Evolutionary conservation across 1,140 invertebrate species (phyloP), one percentile per base, ranked within the genome.

Genomic region (Drosophila nebulosa): DNA sequence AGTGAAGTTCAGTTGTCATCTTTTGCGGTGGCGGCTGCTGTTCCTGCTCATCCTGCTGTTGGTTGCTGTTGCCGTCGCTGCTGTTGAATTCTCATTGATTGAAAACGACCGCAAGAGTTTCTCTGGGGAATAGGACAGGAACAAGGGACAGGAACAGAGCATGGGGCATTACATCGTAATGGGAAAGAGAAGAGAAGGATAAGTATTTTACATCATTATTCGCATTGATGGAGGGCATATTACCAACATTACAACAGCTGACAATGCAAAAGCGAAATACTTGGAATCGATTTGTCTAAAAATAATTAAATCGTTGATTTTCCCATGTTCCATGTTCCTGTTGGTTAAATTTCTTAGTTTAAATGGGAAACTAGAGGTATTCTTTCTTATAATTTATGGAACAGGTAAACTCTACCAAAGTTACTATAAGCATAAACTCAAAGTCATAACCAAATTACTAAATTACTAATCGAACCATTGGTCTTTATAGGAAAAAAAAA

Each of bases 1-100:
- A 85, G 81, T 71, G 62, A 78, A 85, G 81, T 86, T 86, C 67
- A 68, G 80, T 74, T 86, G 80, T 85, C 80, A 85, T 86, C 81
- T 80, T 80, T 71, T 78, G 69, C 63, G 35, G 52, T 52, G 57
- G 70, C 69, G 70, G 74, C 79, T 78, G 71, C 59, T 84, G 76
- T 5, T 16, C 5, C 39, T 42, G 14, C 16, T 46, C 16, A 10
- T 14, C 12, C 12, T 56, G 53, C 57, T 51, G 75, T n/a, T n/a
- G n/a, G 74, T 75, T 78, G 71, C 59, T 84, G 76, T 5, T 16
- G 4, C 39, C 18, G 14, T n/a, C 21, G 7, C 71, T 72, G 76
- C 80, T 77, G 80, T 65, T 85, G 81, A 86, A 74, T 69, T 73
- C 73, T 64, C 77, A 86, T 85, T 85, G 80, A 85, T 85, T 85